These are phyloP conservation scores for Colistium nudipinnis DNA, from an alignment of 2,113 vertebrate genomes.

Conservation along the genomic window DNA sequence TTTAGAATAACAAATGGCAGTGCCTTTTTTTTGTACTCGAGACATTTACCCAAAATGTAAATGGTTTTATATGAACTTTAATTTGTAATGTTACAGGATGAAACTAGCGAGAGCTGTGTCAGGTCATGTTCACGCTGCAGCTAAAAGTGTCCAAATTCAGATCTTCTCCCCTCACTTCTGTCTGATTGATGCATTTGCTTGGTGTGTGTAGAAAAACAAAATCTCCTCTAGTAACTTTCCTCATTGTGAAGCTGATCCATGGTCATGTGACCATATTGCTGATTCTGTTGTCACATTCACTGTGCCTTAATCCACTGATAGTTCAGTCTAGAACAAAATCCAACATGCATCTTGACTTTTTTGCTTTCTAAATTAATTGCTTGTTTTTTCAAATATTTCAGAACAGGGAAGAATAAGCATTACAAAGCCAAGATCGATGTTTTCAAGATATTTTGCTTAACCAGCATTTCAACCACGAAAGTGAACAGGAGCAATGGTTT, in stretches of 20 bases:
- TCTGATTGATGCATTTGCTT: background rate
- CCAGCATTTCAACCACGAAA: too few relatives aligned
- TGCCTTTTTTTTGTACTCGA: slow-evolving; percentile 93
- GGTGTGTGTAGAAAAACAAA: background rate
- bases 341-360: too few relatives aligned
- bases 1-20: slow-evolving; percentile 93
- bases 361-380: too few relatives aligned
- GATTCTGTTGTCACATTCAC: background rate
- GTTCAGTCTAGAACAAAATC: too few relatives aligned
- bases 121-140: slow-evolving; percentile 52
- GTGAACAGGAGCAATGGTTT: too few relatives aligned
- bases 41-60: slow-evolving; percentile 82
- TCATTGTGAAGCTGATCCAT: too few relatives aligned
- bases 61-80: slow-evolving; percentile 83
- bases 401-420: too few relatives aligned
- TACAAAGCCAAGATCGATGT: too few relatives aligned
- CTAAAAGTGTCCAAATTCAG: background rate
- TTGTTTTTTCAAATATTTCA: too few relatives aligned
- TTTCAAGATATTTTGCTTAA: too few relatives aligned
- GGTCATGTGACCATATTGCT: background rate
- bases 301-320: slow-evolving; percentile 1
- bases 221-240: background rate
- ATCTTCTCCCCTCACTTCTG: background rate
- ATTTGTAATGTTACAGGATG: slow-evolving; percentile 57
- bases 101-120: slow-evolving; percentile 38